Percentiles rank a stretch among this genome's conserved stretches.
These are phyloP conservation scores for Ectobius pallidus DNA, from an alignment of 2,888 invertebrate species.

Conservation along the genomic window DNA sequence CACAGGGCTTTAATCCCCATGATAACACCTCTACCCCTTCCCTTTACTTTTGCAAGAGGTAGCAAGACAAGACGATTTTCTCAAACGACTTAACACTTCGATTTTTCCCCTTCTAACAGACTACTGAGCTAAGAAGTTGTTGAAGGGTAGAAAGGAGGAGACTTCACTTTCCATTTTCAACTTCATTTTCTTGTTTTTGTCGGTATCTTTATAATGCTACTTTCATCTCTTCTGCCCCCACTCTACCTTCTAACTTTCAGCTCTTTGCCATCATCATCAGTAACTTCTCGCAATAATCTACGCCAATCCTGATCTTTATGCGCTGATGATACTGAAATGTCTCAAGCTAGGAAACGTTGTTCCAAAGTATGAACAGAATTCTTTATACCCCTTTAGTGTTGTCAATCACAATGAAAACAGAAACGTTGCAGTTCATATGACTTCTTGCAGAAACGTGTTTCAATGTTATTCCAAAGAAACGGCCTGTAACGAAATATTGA, in stretches of 20 bases:
- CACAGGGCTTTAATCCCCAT: slow-evolving; percentile 16
- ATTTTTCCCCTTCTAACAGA: not conserved
- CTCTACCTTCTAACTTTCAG: too few relatives aligned
- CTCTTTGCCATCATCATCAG: not conserved
- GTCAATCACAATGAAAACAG: too few relatives aligned
- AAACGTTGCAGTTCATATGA: too few relatives aligned
- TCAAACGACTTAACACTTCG: slow-evolving; percentile 15
- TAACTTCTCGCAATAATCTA: not conserved
- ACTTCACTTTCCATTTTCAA: not conserved
- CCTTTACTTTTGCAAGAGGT: not conserved
- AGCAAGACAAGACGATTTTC: slow-evolving; percentile 8
- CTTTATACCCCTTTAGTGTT: too few relatives aligned
- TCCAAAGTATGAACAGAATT: too few relatives aligned
- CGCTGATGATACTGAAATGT: too few relatives aligned
- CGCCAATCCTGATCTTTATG: not conserved
- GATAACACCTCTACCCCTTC: not conserved
- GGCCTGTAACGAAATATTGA: too few relatives aligned
- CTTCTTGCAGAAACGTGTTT: too few relatives aligned
- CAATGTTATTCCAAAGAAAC: too few relatives aligned
- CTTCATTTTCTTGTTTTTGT: not conserved
- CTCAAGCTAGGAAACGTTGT: too few relatives aligned
- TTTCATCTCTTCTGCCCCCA: not conserved
- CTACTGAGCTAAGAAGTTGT: too few relatives aligned
- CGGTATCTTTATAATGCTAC: not conserved
- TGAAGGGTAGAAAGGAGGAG: not conserved